These are phyloP conservation scores for Urophycis tenuis DNA, from an alignment of 2,797 vertebrate genomes.

Conservation along the genomic window DNA sequence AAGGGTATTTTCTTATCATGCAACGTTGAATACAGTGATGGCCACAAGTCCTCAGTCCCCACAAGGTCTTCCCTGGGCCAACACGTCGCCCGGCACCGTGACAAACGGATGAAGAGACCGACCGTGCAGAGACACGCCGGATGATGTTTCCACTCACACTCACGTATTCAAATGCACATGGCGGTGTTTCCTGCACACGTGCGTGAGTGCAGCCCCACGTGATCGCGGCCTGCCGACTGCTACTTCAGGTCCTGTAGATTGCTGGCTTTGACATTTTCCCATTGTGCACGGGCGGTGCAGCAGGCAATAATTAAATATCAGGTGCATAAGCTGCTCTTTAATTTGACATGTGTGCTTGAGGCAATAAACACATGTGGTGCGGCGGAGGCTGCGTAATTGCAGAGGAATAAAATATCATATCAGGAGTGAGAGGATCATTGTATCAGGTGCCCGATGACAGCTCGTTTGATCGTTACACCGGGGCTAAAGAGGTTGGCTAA, in stretches of 20 bases:
- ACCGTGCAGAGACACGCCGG: constrained; percentile 47
- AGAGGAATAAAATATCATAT: constrained; percentile 99
- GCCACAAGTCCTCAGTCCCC: neutral
- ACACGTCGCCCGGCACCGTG: constrained; percentile 28
- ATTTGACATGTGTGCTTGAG: constrained; percentile 99
- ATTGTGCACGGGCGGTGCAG: constrained; percentile 85
- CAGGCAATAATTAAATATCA: constrained; percentile 99
- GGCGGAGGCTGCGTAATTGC: constrained; percentile 91
- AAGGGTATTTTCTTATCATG: neutral
- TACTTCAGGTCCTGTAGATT: constrained; percentile 75
- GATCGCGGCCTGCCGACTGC: constrained; percentile 71
- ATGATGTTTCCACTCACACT: constrained; percentile 63
- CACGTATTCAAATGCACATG: constrained; percentile 60
- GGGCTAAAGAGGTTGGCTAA: constrained; percentile 99
- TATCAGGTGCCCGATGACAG: constrained; percentile 94
- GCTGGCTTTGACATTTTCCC: constrained; percentile 90
- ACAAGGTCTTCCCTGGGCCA: constrained; percentile 15
- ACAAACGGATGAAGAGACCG: constrained; percentile 51
- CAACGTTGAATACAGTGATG: neutral
- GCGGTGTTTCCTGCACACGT: constrained; percentile 22
- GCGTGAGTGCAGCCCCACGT: constrained; percentile 51
- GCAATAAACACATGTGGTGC: constrained; percentile 95
- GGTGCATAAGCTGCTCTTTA: constrained; percentile 99
- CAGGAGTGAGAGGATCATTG: constrained; percentile 89
- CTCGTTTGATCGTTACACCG: constrained; percentile 96